Evolutionary conservation across 1,140 invertebrate genomes (phyloP).

Genomic region (Heliconius hermathena): DNA sequence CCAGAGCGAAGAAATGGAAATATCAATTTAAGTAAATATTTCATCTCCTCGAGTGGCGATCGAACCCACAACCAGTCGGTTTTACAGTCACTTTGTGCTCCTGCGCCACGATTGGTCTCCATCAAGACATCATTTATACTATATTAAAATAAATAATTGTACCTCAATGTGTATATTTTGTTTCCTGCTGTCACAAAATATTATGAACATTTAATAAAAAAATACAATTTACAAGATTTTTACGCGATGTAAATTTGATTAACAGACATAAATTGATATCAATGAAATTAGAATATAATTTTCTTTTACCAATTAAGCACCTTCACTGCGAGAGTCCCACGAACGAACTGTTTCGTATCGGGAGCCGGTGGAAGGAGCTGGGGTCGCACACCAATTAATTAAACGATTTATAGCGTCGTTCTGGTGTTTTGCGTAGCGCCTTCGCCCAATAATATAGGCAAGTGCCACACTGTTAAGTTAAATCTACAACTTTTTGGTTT

Average conservation of each 20-base stretch:
- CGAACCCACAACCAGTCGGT: too few relatives aligned
- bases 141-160: neutral
- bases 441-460: conserved; percentile 21
- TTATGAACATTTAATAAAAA: too few relatives aligned
- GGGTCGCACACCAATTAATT: conserved; percentile 58
- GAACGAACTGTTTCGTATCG: conserved; percentile 46
- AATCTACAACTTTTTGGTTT: neutral
- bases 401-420: conserved; percentile 55
- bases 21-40: too few relatives aligned
- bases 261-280: neutral
- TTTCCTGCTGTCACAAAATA: too few relatives aligned
- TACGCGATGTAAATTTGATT: neutral
- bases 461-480: neutral
- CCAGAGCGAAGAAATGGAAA: too few relatives aligned
- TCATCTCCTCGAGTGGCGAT: too few relatives aligned
- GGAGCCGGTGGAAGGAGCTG: conserved; percentile 41
- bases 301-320: conserved; percentile 8
- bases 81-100: too few relatives aligned
- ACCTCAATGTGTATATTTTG: too few relatives aligned
- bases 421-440: conserved; percentile 46
- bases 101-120: too few relatives aligned
- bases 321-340: conserved; percentile 38
- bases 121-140: neutral
- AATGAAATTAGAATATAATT: neutral
- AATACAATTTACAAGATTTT: too few relatives aligned